These are phyloP conservation scores for Argyrosomus japonicus DNA, from an alignment of 2,113 vertebrate species.

Conservation along the genomic window DNA sequence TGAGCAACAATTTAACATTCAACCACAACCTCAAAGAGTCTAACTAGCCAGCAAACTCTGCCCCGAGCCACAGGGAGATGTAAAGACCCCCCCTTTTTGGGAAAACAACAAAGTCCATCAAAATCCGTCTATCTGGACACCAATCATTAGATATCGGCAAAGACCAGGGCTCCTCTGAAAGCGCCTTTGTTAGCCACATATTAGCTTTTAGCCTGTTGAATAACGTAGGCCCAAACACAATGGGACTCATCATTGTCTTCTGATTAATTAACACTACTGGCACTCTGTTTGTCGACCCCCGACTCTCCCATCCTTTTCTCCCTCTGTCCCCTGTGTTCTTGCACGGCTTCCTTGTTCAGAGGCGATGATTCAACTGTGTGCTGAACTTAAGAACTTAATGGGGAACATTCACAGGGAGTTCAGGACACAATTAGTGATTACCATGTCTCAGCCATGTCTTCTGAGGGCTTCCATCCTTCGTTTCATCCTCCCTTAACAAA, in stretches of 20 bases:
- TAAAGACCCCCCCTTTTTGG: conserved; percentile 25
- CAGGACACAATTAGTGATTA: conserved; percentile 83
- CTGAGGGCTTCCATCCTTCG: conserved; percentile 66
- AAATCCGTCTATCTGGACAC: conserved; percentile 53
- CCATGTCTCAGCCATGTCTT: conserved; percentile 70
- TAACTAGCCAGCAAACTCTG: neutral
- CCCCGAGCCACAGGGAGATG: neutral
- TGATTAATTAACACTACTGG: conserved; percentile 76
- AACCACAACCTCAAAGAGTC: neutral
- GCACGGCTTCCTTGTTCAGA: conserved; percentile 55
- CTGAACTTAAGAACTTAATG: conserved; percentile 78
- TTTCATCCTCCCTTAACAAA: conserved; percentile 79
- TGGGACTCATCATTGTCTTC: conserved; percentile 73
- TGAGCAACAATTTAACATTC: neutral
- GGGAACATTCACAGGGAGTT: conserved; percentile 73
- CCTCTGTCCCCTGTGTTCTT: conserved; percentile 39
- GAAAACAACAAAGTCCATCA: conserved; percentile 36
- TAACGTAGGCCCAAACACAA: conserved; percentile 18
- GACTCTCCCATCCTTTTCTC: conserved; percentile 41
- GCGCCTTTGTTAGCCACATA: conserved; percentile 43
- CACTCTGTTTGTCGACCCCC: conserved; percentile 68
- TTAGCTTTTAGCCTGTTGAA: conserved; percentile 64
- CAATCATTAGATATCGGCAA: conserved; percentile 55
- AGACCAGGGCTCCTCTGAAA: conserved; percentile 44
- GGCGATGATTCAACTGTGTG: conserved; percentile 49